Evolutionary conservation across 2,113 vertebrate genomes (phyloP), one percentile per base, ranked within the genome.

Genomic region (Gadus chalcogrammus): DNA sequence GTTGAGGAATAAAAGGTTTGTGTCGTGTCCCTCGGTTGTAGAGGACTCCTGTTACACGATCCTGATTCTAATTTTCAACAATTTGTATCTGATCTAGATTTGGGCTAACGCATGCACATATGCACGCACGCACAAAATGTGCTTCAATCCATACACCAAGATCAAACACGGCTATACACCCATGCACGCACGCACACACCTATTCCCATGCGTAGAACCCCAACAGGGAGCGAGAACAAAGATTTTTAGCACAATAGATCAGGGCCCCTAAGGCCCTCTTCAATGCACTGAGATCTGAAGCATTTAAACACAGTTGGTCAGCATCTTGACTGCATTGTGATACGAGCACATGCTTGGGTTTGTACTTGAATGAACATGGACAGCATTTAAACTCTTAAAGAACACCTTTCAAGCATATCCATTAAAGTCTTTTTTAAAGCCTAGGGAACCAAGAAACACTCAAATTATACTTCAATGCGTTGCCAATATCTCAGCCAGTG

Each of bases 191-290:
- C 72, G 15, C 67, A 64, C 61, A 18, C 48, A 55, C 48, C 9
- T n/a, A 70, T 38, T 64, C 61, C 48, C 24, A 58, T 61, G 67
- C 59, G n/a, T 62, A 75, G 69, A 66, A 69, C 58, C 67, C 69
- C 74, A 72, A 42, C 27, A 64, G 61, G 42, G 58, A 69, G 24
- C 53, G 61, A 38, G 79, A 62, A 84, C 74, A 81, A 79, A 79
- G 67, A 58, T 69, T 62, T 72, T 22, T 38, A 63, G 61, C 27
- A 73, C 70, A 79, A 81, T 70, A 28, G 7, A 38, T 56, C 52
- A 13, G 3, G 68, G 68, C 64, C 78, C 56, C 65, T 67, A 60
- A 15, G 75, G 70, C 62, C 38, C 35, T 66, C 55, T 65, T 72
- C 56, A 66, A 70, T 70, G 61, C 61, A 20, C 64, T 8, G 22